phyloP scores from a whole-genome alignment of 2,113 vertebrate species.

The Brienomyrus brachyistius region DNA sequence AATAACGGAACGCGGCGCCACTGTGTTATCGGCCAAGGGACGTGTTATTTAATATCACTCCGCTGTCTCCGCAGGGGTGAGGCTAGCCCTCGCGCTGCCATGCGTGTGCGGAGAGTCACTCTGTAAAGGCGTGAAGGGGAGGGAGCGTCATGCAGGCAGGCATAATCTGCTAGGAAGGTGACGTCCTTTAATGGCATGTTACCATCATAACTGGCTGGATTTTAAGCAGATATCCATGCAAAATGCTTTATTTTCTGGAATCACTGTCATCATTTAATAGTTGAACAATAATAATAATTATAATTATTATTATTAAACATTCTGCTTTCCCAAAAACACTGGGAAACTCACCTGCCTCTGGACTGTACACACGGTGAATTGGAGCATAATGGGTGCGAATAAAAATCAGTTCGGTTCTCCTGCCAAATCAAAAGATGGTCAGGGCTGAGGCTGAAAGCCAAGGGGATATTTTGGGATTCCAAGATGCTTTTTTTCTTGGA shows the following conservation, averaged over 20 bases:
- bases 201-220: neutral
- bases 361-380: neutral
- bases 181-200: neutral
- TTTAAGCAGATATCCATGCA: neutral
- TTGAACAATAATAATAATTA: neutral
- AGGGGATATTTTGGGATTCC: neutral
- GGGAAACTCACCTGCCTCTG: neutral
- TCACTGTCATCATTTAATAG: neutral
- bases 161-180: neutral
- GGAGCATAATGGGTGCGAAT: neutral
- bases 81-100: slow-evolving; percentile 62
- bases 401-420: neutral
- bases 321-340: neutral
- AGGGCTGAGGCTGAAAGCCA: neutral
- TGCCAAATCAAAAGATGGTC: neutral
- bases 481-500: neutral
- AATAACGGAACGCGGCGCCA: slow-evolving; percentile 76
- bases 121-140: slow-evolving; percentile 70
- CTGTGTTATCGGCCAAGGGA: slow-evolving; percentile 67
- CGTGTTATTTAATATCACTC: slow-evolving; percentile 56
- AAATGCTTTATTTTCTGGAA: neutral
- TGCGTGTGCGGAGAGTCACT: slow-evolving; percentile 76
- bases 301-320: neutral
- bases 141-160: slow-evolving; percentile 41
- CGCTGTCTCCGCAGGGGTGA: slow-evolving; percentile 47